Conservation (phyloP, 1,140 invertebrate genomes). For the Ceratosolen solmsi region DNA sequence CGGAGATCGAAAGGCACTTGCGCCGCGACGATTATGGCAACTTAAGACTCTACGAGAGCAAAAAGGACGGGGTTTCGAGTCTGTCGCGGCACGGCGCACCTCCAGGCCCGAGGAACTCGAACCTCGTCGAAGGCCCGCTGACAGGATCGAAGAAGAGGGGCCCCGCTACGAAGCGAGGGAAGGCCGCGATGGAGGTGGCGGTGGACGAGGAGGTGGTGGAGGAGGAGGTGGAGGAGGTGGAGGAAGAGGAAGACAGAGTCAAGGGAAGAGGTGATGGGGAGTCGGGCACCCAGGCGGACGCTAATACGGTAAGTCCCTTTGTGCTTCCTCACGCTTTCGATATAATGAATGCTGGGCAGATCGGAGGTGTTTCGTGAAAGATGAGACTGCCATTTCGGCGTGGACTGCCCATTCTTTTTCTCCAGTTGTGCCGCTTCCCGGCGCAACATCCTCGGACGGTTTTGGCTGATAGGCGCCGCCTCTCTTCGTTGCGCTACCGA, state of each 20-base stretch:
- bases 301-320: conserved; percentile 42
- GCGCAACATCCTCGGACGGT: too few relatives aligned
- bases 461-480: too few relatives aligned
- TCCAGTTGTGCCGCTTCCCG: too few relatives aligned
- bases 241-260: not conserved
- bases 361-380: not conserved
- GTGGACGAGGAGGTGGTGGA: not conserved
- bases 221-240: not conserved
- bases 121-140: conserved; percentile 29
- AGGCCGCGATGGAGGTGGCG: conserved; percentile 1
- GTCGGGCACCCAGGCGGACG: conserved; percentile 19
- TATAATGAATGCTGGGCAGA: not conserved
- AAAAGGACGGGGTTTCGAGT: conserved; percentile 49
- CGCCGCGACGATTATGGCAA: conserved; percentile 61
- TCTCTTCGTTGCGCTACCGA: not conserved
- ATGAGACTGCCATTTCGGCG: not conserved
- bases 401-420: not conserved
- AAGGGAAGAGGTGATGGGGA: conserved; percentile 20
- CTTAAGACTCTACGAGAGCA: conserved; percentile 54
- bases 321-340: not conserved
- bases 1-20: conserved; percentile 59
- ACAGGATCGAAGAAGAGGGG: not conserved
- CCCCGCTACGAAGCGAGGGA: not conserved
- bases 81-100: not conserved
- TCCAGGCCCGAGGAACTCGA: conserved; percentile 1